Evolutionary conservation across 2,113 vertebrate species (phyloP), one percentile per base, ranked within the genome.

Genomic region (Hirundichthys speculiger): DNA sequence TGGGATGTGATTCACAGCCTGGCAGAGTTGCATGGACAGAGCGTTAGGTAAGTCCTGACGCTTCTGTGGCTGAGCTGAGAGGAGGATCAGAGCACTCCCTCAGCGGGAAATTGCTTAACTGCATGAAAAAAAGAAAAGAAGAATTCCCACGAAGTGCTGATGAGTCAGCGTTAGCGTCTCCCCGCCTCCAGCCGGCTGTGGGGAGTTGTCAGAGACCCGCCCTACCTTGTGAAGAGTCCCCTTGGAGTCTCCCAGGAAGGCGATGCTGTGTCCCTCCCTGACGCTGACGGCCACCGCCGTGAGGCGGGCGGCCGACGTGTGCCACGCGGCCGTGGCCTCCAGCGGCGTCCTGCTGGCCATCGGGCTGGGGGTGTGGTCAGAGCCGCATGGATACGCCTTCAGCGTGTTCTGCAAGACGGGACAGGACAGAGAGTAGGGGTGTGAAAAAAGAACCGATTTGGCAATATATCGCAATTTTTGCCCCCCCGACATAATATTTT

Each of bases 361-460:
- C 0, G 98, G 97, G 80, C 96, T 99, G 21, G 97, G 97, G 1
- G 97, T 98, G 90, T 99, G 98, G 88, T 99, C 96, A 9, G 96
- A 98, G 59, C 98, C 98, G 30, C 98, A 99, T 0, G 98, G 96
- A 67, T 98, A 99, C 0, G 96, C 95, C 34, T 95, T 95, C 7
- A 98, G 79, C 1, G 96, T 99, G 58, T 98, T 96, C 97, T 99
- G 58, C 15, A 68, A 73, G 19, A 63, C 16, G 25, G 40, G 20
- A 50, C 50, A 46, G 41, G 59, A 48, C 25, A 47, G 15, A 74
- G n/a, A 43, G 16, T 55, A 48, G 41, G 13, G 24, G 75, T 52
- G n/a, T n/a, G n/a, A n/a, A n/a, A n/a, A n/a, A n/a, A n/a, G n/a
- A 73, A 22, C 14, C 41, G 12, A 12, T 40, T 48, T 6, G 10